Base-by-base conservation (phyloP, 2,797 vertebrate genomes). In the Gastrophryne carolinensis region DNA sequence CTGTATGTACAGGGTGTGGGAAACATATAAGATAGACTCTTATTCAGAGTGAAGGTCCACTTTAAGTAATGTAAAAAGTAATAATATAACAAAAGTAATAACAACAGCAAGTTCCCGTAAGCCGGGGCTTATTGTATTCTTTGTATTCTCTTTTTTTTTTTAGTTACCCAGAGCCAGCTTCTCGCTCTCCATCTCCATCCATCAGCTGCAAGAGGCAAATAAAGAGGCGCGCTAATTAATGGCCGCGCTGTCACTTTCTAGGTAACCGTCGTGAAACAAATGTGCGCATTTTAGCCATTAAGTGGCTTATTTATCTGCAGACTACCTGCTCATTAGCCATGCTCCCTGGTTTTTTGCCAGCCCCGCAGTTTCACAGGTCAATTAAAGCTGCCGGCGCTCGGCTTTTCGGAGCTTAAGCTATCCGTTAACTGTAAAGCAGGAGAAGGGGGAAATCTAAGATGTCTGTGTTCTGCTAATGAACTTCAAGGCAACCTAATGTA, bases 401-500 rank as follows among this genome's bases (percentile, higher is more conserved):
- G 60, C 58, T 54, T n/a, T n/a, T 29, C 39, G 30, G 53, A 53
- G 37, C 35, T 29, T 63, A 39, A 49, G 12, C 7, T 17, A 11
- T 26, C 58, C 56, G 60, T 34, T 34, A 44, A 41, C 34, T 54
- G 12, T 13, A 34, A 58, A 60, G 61, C 41, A 49, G 21, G 15
- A 27, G 41, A 44, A 27, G 26, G 15, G 41, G 26, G 15, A 37
- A 44, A 60, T 44, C 29, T 56, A 34, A 13, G 12, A 56, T 64
- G 26, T 26, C 44, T 54, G 32, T 65, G 61, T 65, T 73, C 37
- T 47, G 32, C 61, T 64, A 73, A 73, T 73, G 71, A 73, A 56
- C 61, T 73, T 24, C 71, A n/a, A 50, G 70, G 60, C 49, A 73
- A 30, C 35, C 32, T 73, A 73, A 73, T 64, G 71, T 64, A 65